These are phyloP conservation scores for Orchestia grillus DNA, from an alignment of 1,140 invertebrate genomes.

Conservation along the genomic window DNA sequence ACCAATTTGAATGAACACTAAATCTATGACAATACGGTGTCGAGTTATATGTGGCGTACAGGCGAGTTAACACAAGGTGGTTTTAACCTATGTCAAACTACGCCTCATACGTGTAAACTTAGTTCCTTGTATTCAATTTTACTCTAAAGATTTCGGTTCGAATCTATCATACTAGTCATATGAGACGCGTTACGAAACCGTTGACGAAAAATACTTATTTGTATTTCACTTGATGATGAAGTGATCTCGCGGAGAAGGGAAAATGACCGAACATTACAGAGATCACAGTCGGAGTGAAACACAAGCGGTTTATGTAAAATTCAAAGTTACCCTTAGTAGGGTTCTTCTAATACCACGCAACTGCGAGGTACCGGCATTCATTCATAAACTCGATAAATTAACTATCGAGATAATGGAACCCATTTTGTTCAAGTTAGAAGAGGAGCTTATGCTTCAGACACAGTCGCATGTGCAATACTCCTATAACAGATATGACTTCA, in stretches of 20 bases:
- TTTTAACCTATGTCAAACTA: not conserved
- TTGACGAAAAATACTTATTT: not conserved
- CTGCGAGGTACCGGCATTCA: not conserved
- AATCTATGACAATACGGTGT: not conserved
- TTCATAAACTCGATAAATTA: not conserved
- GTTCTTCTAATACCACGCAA: not conserved
- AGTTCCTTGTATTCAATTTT: not conserved
- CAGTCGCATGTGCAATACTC: not conserved
- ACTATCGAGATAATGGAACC: too few relatives aligned
- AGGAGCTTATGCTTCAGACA: not conserved
- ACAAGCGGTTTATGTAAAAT: not conserved
- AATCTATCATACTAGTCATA: not conserved
- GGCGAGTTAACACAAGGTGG: not conserved
- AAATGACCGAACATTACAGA: not conserved
- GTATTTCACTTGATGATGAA: too few relatives aligned
- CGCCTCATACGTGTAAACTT: not conserved
- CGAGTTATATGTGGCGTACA: not conserved
- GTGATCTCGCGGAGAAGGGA: not conserved
- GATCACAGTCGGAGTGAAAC: not conserved
- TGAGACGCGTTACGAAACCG: not conserved
- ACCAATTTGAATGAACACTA: not conserved
- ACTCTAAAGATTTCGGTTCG: not conserved
- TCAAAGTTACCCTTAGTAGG: not conserved
- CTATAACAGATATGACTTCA: not conserved
- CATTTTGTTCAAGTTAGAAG: too few relatives aligned